Percentiles rank a stretch among this genome's conserved stretches.
phyloP scores from a whole-genome alignment of 2,113 vertebrate species.

The Pao palembangensis region DNA sequence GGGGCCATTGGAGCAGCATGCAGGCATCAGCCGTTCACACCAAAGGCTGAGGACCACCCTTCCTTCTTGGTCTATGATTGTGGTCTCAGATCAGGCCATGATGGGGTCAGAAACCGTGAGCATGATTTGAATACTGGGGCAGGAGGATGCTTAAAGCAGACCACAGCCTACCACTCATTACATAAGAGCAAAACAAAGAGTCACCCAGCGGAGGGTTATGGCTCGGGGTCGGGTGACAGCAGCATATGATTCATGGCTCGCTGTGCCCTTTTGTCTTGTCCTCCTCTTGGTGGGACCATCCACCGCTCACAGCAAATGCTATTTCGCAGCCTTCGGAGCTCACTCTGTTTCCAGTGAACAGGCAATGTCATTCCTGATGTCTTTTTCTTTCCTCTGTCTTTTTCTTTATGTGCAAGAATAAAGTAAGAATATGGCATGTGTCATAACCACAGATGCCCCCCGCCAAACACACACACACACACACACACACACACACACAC shows the following conservation, averaged over 20 bases:
- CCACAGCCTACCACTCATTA: constrained; percentile 57
- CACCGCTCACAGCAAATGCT: constrained; percentile 63
- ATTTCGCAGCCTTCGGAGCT: constrained; percentile 59
- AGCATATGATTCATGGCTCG: constrained; percentile 73
- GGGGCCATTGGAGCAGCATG: constrained; percentile 30
- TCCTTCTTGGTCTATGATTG: background rate
- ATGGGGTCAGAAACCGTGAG: constrained; percentile 33
- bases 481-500: no score
- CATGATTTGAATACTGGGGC: constrained; percentile 52
- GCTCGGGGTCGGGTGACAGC: constrained; percentile 70
- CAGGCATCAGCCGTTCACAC: constrained; percentile 27
- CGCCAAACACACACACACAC: background rate
- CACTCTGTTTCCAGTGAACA: constrained; percentile 42
- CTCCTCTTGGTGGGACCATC: constrained; percentile 63
- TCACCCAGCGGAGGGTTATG: constrained; percentile 64
- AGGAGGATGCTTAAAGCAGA: constrained; percentile 55
- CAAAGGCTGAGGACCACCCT: constrained; percentile 6
- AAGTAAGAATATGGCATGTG: constrained; percentile 52
- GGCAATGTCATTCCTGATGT: constrained; percentile 57
- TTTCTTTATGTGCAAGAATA: constrained; percentile 32
- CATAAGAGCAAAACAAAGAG: constrained; percentile 68
- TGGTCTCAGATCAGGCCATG: constrained; percentile 11
- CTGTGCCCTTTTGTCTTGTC: constrained; percentile 68
- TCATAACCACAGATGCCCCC: constrained; percentile 49
- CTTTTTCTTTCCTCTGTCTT: constrained; percentile 40